A percentile compares a stretch with the other conserved stretches of the same genome.
phyloP scores from a whole-genome alignment of 2,888 invertebrate species.

The Epinotia demarniana region DNA sequence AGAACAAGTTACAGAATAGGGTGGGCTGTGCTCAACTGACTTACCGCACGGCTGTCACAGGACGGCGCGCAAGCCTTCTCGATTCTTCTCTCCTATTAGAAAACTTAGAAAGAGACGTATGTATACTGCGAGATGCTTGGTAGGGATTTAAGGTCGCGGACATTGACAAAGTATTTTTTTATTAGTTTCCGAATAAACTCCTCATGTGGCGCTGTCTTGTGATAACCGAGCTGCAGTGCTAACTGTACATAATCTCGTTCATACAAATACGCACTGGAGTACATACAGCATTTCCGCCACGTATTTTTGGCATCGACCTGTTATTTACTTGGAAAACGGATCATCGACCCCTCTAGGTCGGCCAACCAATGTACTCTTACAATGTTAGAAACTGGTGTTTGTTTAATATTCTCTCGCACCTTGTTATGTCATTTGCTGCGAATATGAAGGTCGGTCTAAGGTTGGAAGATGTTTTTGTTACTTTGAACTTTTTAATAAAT shows the following conservation, averaged over 20 bases:
- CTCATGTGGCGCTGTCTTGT: too few relatives aligned
- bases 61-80: too few relatives aligned
- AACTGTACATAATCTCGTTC: slow-evolving; percentile 20
- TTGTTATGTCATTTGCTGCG: slow-evolving; percentile 28
- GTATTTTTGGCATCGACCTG: slow-evolving; percentile 51
- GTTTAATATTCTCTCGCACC: slow-evolving; percentile 14
- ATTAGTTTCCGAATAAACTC: too few relatives aligned
- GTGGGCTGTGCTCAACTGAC: too few relatives aligned
- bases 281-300: slow-evolving; percentile 37
- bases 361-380: slow-evolving; percentile 47
- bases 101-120: too few relatives aligned
- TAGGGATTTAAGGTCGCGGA: too few relatives aligned
- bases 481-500: neutral
- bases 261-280: slow-evolving; percentile 4
- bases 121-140: too few relatives aligned
- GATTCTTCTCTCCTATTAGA: too few relatives aligned
- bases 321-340: slow-evolving; percentile 54
- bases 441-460: neutral
- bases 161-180: too few relatives aligned
- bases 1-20: too few relatives aligned
- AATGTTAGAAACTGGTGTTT: slow-evolving; percentile 24
- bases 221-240: neutral
- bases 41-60: too few relatives aligned
- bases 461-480: neutral
- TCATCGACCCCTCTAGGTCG: slow-evolving; percentile 60